Evolutionary conservation across 2,888 invertebrate species (phyloP).

Genomic region (Tolmerus cingulatus): DNA sequence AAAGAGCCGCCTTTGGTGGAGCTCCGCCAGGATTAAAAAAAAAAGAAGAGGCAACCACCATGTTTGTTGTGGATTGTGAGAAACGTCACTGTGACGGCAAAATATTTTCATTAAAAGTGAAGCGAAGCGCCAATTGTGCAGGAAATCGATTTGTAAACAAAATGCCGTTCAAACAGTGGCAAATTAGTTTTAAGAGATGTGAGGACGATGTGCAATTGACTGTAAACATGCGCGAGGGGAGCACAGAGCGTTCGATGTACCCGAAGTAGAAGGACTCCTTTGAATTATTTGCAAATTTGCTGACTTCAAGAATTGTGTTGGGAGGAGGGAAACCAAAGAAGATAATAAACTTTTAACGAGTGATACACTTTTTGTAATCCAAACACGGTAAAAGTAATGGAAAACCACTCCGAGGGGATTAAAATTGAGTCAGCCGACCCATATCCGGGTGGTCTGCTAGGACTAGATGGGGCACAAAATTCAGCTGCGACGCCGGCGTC

Average conservation of each 20-base stretch:
- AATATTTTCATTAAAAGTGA: conserved; percentile 12
- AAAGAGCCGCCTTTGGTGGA: background rate
- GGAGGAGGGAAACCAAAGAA: background rate
- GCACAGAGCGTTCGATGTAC: background rate
- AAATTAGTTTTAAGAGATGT: background rate
- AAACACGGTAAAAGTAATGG: conserved; percentile 56
- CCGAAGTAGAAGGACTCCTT: background rate
- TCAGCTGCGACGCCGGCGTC: conserved; percentile 42
- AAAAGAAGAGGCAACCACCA: background rate
- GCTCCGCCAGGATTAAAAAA: background rate
- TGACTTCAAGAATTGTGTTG: background rate
- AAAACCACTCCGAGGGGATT: conserved; percentile 63
- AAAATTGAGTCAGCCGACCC: conserved; percentile 63
- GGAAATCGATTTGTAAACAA: background rate
- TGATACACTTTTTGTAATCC: background rate
- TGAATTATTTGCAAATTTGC: background rate
- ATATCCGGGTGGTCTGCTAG: conserved; percentile 33
- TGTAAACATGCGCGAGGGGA: background rate
- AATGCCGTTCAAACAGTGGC: background rate
- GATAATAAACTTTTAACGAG: conserved; percentile 6
- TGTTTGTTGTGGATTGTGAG: conserved; percentile 26
- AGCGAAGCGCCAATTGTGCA: background rate
- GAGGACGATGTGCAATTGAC: background rate
- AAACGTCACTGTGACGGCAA: conserved; percentile 28
- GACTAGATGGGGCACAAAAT: background rate